A percentile compares a stretch with the other conserved stretches of the same genome.
Evolutionary conservation across 2,888 invertebrate genomes (phyloP).

Genomic region (Drosophila hamatofila): DNA sequence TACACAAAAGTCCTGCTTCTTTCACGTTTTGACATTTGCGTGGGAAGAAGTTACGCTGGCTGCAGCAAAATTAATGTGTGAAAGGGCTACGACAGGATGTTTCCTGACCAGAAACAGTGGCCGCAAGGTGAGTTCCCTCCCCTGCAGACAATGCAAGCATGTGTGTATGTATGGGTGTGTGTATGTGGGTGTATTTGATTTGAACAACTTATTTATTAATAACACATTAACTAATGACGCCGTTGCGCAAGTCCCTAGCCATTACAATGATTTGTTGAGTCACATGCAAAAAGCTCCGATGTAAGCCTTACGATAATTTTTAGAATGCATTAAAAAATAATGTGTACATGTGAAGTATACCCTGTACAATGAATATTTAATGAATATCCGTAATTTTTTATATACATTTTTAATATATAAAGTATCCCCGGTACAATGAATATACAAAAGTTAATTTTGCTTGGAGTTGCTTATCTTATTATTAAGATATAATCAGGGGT

Average conservation of each 20-base stretch:
- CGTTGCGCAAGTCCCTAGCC: conserved; percentile 9
- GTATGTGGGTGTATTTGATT: not conserved
- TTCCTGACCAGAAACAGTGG: conserved; percentile 86
- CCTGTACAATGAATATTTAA: not conserved
- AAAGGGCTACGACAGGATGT: conserved; percentile 90
- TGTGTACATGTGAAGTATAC: not conserved
- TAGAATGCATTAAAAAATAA: not conserved
- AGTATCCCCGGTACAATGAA: not conserved
- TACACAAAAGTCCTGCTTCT: conserved; percentile 33
- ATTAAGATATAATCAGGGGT: too few species aligned
- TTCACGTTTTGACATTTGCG: conserved; percentile 42
- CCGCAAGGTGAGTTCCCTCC: conserved; percentile 83
- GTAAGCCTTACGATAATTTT: not conserved
- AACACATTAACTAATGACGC: conserved; percentile 35
- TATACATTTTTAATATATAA: too few species aligned
- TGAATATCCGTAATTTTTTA: not conserved
- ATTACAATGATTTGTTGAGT: conserved; percentile 13
- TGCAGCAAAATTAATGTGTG: conserved; percentile 87
- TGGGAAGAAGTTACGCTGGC: conserved; percentile 58
- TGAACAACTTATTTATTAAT: conserved; percentile 29
- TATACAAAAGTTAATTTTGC: too few species aligned
- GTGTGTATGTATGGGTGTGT: not conserved
- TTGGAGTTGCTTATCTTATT: too few species aligned
- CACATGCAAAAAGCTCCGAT: not conserved
- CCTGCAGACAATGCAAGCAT: conserved; percentile 3